Percentiles rank a stretch among this genome's conserved stretches.
phyloP scores from a whole-genome alignment of 1,140 invertebrate genomes.

The Schmidtea mediterranea region DNA sequence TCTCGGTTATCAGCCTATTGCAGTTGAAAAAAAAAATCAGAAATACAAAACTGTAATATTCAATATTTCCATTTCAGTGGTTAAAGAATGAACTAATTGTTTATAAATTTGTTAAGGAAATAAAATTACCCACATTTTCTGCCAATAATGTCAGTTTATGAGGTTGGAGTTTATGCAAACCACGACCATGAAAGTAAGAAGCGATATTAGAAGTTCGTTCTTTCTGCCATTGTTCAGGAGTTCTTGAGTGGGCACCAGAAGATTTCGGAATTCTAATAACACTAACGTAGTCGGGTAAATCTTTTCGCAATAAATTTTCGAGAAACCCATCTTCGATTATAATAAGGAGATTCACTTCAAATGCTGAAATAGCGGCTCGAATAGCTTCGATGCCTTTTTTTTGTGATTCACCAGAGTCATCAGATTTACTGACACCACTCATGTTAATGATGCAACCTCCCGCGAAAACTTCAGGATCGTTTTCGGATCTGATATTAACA shows the following conservation, averaged over 20 bases:
- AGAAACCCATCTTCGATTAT: conserved; percentile 4
- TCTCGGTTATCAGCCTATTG: too few species aligned
- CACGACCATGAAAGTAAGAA: conserved; percentile 3
- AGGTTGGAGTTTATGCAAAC: background rate
- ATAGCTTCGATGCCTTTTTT: conserved; percentile 2
- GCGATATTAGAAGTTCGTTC: background rate
- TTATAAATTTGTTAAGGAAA: too few species aligned
- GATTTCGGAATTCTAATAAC: conserved; percentile 2
- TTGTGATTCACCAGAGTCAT: background rate
- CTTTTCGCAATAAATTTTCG: background rate
- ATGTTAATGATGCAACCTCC: conserved; percentile 4
- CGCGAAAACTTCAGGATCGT: background rate
- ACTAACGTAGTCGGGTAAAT: background rate
- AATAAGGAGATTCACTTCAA: conserved; percentile 2
- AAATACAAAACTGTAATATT: too few species aligned
- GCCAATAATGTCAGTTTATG: background rate
- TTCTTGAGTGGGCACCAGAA: background rate
- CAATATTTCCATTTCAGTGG: background rate
- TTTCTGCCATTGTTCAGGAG: background rate
- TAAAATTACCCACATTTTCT: background rate
- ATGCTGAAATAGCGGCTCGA: background rate
- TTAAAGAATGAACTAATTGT: background rate
- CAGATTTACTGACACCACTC: background rate
- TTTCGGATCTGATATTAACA: conserved; percentile 49
- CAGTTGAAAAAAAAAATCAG: too few species aligned